These are phyloP conservation scores for Panurus biarmicus DNA, from an alignment of 2,113 vertebrate species.

Conservation along the genomic window DNA sequence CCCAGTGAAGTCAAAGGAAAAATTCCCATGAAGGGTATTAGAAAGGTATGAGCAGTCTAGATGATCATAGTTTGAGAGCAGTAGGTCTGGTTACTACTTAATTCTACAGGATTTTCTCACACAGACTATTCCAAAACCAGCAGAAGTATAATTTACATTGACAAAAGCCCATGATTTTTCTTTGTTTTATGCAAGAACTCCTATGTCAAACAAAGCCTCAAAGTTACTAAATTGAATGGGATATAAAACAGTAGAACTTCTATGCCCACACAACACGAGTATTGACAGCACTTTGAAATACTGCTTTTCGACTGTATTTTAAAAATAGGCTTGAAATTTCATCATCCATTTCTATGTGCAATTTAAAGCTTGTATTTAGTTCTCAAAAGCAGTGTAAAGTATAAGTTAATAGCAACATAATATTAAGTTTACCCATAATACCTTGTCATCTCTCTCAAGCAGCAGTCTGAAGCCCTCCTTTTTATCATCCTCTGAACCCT, in stretches of 20 bases:
- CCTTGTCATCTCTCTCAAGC: conserved; percentile 79
- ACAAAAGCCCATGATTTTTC: background rate
- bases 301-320: background rate
- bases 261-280: background rate
- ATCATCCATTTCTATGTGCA: background rate
- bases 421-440: conserved; percentile 27
- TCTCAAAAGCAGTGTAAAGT: background rate
- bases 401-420: background rate
- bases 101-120: background rate
- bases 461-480: conserved; percentile 76
- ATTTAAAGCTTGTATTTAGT: background rate
- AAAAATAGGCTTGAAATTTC: background rate
- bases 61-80: background rate
- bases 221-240: background rate
- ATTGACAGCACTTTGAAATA: background rate
- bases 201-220: background rate
- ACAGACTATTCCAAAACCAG: background rate
- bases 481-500: conserved; percentile 75
- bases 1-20: background rate
- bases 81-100: background rate
- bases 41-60: background rate
- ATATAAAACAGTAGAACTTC: background rate
- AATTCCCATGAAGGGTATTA: background rate
- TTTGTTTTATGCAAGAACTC: background rate
- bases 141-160: background rate